Conservation (phyloP, 2,113 vertebrate species). For the Recurvirostra avosetta region DNA sequence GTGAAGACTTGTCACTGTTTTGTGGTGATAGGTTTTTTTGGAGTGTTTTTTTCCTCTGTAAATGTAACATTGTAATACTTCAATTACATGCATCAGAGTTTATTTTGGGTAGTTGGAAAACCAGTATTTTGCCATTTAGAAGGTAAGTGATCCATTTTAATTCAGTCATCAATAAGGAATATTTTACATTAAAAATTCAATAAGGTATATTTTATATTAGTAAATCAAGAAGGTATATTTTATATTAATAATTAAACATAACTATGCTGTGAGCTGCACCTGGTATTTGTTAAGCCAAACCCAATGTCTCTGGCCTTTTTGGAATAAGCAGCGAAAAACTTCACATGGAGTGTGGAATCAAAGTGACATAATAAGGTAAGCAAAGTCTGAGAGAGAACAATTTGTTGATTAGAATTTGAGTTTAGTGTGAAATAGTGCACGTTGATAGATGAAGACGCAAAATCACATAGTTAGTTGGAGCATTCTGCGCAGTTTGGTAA, state of each 20-base stretch:
- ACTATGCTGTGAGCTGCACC: not conserved
- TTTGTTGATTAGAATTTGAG: not conserved
- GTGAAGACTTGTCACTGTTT: not conserved
- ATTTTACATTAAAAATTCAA: not conserved
- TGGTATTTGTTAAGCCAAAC: not conserved
- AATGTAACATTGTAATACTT: not conserved
- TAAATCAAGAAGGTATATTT: not conserved
- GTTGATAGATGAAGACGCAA: not conserved
- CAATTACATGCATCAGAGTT: not conserved
- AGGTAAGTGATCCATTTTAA: not conserved
- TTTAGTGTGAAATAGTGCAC: not conserved
- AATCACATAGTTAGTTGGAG: not conserved
- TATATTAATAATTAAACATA: not conserved
- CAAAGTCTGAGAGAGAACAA: not conserved
- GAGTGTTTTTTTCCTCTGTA: not conserved
- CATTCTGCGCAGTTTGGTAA: not conserved
- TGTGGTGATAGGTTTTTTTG: not conserved
- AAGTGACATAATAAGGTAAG: not conserved
- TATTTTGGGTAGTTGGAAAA: not conserved
- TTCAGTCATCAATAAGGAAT: not conserved
- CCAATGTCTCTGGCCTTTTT: not conserved
- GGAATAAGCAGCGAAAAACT: not conserved
- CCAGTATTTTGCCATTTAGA: not conserved
- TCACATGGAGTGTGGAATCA: not conserved
- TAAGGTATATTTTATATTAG: not conserved